Conservation (phyloP, 2,888 invertebrate species). For the Lasioglossum pauxillum region DNA sequence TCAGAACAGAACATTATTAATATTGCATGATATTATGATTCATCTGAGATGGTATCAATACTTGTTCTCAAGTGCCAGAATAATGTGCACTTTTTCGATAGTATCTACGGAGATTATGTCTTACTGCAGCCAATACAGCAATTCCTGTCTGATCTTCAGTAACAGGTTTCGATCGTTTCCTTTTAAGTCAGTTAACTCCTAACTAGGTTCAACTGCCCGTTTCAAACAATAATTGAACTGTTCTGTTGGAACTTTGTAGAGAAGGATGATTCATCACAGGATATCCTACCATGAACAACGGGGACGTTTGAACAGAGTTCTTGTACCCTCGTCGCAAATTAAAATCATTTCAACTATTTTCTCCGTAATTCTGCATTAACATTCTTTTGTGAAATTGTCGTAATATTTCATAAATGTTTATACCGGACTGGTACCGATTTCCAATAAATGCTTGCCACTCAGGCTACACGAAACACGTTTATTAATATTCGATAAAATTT, state of each 20-base stretch:
- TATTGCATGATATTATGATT: no score
- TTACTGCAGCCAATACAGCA: neutral
- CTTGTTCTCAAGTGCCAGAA: neutral
- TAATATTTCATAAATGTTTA: neutral
- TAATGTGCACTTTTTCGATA: neutral
- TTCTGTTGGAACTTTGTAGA: neutral
- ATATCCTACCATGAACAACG: neutral
- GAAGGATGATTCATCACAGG: neutral
- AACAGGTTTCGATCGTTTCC: neutral
- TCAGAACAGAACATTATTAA: no score
- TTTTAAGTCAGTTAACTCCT: slow-evolving; percentile 2
- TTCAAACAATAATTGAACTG: slow-evolving; percentile 1
- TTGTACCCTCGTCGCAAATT: neutral
- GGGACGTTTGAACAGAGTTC: neutral
- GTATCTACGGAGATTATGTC: neutral
- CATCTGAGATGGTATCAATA: neutral
- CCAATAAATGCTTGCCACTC: neutral
- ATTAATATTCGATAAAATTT: no score
- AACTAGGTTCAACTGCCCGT: slow-evolving; percentile 6
- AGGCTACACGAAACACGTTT: no score
- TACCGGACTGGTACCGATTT: neutral
- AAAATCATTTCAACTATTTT: neutral
- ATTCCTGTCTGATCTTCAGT: neutral
- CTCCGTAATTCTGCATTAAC: neutral
- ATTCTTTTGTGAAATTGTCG: neutral